A percentile compares a stretch with the other conserved stretches of the same genome.
phyloP scores from a whole-genome alignment of 2,113 vertebrate species.

The Felis chaus region DNA sequence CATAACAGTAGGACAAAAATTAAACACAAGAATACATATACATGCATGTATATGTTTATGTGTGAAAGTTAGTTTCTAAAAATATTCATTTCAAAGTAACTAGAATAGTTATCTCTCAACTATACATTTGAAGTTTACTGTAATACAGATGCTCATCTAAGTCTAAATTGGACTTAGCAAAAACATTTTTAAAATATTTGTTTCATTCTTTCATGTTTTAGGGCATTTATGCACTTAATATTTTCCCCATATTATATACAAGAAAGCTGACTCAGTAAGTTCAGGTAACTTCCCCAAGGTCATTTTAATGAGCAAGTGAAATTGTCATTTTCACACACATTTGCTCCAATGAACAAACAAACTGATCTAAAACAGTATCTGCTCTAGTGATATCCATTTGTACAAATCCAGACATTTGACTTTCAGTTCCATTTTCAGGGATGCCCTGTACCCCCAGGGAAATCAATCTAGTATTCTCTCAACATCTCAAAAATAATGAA shows the following conservation, averaged over 20 bases:
- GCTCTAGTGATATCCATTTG: not conserved
- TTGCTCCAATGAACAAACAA: not conserved
- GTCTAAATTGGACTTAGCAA: not conserved
- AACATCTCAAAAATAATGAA: not conserved
- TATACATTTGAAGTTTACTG: not conserved
- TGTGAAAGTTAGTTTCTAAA: not conserved
- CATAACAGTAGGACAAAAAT: not conserved
- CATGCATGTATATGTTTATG: not conserved
- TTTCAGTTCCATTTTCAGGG: not conserved
- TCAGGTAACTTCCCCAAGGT: not conserved
- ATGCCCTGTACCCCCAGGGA: not conserved
- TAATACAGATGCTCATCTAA: not conserved
- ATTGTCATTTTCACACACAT: not conserved
- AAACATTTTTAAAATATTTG: not conserved
- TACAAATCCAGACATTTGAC: not conserved
- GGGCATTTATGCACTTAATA: not conserved
- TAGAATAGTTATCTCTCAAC: not conserved
- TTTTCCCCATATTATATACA: not conserved
- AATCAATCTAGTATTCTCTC: not conserved
- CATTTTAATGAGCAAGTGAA: not conserved
- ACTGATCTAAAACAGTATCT: not conserved
- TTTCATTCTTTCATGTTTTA: not conserved
- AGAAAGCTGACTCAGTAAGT: not conserved
- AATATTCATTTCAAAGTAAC: not conserved
- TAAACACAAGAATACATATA: not conserved